Evolutionary conservation across 1,140 invertebrate genomes (phyloP).

Genomic region (Hermatobates lingyangjiaoensis): DNA sequence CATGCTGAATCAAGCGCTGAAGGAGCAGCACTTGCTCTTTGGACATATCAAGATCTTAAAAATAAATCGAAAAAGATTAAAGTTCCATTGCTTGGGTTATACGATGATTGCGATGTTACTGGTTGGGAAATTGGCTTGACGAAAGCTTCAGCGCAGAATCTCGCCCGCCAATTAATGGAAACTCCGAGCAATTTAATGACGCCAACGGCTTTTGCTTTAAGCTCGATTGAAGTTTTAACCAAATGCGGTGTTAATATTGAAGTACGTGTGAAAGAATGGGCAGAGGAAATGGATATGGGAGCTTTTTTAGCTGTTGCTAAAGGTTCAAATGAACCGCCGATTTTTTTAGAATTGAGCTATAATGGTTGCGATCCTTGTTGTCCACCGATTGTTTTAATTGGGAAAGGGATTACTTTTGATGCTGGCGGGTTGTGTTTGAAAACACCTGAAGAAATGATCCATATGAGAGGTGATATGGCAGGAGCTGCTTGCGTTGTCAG

Average conservation of each 20-base stretch:
- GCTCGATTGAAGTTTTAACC: conserved; percentile 25
- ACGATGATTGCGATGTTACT: conserved; percentile 23
- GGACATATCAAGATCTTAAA: conserved; percentile 37
- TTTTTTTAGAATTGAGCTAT: conserved; percentile 24
- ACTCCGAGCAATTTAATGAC: conserved; percentile 42
- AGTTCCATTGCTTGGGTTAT: conserved; percentile 12
- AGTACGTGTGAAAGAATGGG: conserved; percentile 27
- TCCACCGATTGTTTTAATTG: conserved; percentile 24
- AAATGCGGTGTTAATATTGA: conserved; percentile 28
- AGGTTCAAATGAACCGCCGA: conserved; percentile 39
- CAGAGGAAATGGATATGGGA: conserved; percentile 36
- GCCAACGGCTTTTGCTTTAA: conserved; percentile 35
- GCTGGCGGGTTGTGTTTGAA: conserved; percentile 44
- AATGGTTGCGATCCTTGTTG: conserved; percentile 24
- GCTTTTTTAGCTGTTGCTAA: conserved; percentile 38
- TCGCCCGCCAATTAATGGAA: conserved; percentile 37
- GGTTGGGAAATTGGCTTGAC: conserved; percentile 33
- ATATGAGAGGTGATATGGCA: conserved; percentile 45
- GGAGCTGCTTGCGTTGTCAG: conserved; percentile 39
- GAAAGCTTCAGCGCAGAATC: conserved; percentile 39
- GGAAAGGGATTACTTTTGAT: conserved; percentile 44
- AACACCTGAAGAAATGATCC: conserved; percentile 32
- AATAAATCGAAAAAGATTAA: conserved; percentile 7
- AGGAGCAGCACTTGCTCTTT: conserved; percentile 39
- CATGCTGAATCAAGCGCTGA: conserved; percentile 57